Evolutionary conservation across 2,888 invertebrate genomes (phyloP).

Genomic region (Melitaea athalia): DNA sequence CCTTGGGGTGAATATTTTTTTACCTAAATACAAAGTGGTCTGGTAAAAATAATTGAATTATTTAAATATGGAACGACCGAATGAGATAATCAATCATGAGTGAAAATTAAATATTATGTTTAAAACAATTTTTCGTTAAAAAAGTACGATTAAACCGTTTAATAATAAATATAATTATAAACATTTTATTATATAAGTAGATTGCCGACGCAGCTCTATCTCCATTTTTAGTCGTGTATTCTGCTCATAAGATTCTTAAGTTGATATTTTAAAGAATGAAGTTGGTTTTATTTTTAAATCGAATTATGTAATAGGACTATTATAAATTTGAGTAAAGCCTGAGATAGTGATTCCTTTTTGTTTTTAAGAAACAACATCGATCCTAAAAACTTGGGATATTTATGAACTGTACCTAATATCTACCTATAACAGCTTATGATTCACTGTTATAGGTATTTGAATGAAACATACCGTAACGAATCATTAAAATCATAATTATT

Average conservation of each 20-base stretch:
- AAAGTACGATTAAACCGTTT: neutral
- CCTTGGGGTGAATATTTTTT: conserved; percentile 29
- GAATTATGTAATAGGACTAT: no score
- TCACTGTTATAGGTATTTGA: neutral
- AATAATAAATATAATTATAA: no score
- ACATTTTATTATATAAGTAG: no score
- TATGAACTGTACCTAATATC: neutral
- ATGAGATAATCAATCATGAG: conserved; percentile 14
- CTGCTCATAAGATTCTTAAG: no score
- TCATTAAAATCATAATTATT: conserved; percentile 1
- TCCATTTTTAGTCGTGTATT: no score
- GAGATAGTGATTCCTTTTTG: no score
- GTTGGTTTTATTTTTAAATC: no score
- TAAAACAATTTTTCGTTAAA: conserved; percentile 2
- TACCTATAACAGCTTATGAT: neutral
- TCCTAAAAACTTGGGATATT: neutral
- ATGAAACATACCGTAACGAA: neutral
- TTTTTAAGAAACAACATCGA: neutral
- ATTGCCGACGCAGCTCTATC: no score
- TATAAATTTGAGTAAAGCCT: no score
- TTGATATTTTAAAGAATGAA: no score
- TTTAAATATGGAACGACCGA: conserved; percentile 15
- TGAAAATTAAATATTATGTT: neutral
- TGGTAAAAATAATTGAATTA: conserved; percentile 21
- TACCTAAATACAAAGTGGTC: conserved; percentile 22